These are phyloP conservation scores for Leptoclinus maculatus DNA, from an alignment of 2,797 vertebrate genomes.

Conservation along the genomic window DNA sequence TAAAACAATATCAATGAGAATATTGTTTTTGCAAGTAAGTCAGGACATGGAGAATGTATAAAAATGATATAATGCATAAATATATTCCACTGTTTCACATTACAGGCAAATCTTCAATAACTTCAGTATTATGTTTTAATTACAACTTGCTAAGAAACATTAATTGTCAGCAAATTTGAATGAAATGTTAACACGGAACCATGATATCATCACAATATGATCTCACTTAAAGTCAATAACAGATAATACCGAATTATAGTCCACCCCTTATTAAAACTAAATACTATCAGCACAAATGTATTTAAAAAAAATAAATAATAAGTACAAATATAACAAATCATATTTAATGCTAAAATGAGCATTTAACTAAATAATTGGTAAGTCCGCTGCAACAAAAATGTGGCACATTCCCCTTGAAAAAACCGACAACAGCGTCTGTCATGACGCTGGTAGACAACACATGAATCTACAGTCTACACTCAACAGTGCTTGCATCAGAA, in stretches of 20 bases:
- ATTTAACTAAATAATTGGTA: background rate
- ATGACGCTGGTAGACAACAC: constrained; percentile 12
- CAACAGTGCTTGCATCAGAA: constrained; percentile 31
- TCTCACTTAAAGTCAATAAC: constrained; percentile 10
- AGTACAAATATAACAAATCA: background rate
- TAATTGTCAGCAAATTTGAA: background rate
- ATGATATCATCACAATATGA: background rate
- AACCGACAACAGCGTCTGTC: background rate
- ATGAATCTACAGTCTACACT: constrained; percentile 31
- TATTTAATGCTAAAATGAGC: background rate
- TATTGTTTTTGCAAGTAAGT: background rate
- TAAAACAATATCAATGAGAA: background rate
- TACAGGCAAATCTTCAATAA: background rate
- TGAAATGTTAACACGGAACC: background rate
- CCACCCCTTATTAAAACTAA: background rate
- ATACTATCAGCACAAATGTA: background rate
- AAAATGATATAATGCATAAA: background rate
- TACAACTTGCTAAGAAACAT: background rate
- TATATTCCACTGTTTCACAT: background rate
- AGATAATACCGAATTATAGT: background rate
- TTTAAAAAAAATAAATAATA: background rate
- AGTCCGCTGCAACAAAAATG: constrained; percentile 7
- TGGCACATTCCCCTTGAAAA: background rate
- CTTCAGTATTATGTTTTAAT: background rate
- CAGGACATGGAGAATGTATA: background rate